A percentile compares a stretch with the other conserved stretches of the same genome.
These are phyloP conservation scores for Eupsilia transversa DNA, from an alignment of 2,888 invertebrate genomes.

Conservation along the genomic window DNA sequence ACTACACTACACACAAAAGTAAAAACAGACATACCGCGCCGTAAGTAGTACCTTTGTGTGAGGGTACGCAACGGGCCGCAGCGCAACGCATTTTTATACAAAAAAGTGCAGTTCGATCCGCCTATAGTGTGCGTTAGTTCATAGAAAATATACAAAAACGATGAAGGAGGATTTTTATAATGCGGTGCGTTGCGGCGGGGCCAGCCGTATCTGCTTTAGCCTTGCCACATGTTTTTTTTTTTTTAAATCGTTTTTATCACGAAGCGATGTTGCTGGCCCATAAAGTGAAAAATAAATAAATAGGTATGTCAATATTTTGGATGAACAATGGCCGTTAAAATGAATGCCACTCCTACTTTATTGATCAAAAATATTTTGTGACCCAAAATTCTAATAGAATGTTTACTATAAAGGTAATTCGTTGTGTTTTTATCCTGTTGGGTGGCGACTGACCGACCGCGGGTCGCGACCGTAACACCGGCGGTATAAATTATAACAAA, in stretches of 20 bases:
- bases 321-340: background rate
- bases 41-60: too few species aligned
- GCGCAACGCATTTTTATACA: too few species aligned
- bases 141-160: too few species aligned
- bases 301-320: background rate
- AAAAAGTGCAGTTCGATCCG: too few species aligned
- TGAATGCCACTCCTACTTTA: too few species aligned
- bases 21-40: too few species aligned
- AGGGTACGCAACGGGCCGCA: too few species aligned
- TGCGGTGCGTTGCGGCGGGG: too few species aligned
- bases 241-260: background rate
- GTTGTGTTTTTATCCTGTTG: conserved; percentile 30
- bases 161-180: too few species aligned
- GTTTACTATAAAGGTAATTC: conserved; percentile 10
- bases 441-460: conserved; percentile 20
- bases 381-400: background rate
- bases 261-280: background rate
- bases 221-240: too few species aligned
- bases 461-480: conserved; percentile 49
- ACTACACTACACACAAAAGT: background rate
- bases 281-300: background rate
- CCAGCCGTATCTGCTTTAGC: too few species aligned
- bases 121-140: too few species aligned
- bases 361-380: background rate
- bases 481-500: conserved; percentile 59